phyloP scores from a whole-genome alignment of 2,888 invertebrate genomes.

The Coenonympha arcania region DNA sequence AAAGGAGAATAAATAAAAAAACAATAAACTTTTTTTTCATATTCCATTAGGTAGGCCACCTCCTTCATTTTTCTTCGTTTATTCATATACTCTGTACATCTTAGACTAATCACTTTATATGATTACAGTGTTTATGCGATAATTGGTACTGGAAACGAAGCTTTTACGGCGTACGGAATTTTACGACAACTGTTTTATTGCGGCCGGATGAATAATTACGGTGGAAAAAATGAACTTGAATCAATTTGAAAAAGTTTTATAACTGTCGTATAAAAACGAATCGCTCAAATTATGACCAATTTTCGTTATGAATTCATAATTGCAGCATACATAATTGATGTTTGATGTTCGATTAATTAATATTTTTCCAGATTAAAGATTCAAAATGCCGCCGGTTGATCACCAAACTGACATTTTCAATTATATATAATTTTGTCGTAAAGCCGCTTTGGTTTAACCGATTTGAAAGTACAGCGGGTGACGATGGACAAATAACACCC shows the following conservation, averaged over 20 bases:
- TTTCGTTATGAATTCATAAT: slow-evolving; percentile 23
- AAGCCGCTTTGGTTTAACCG: too few species aligned
- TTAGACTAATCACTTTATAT: slow-evolving; percentile 1
- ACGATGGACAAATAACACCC: too few species aligned
- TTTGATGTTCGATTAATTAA: slow-evolving; percentile 23
- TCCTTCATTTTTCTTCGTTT: too few species aligned
- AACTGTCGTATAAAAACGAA: slow-evolving; percentile 21
- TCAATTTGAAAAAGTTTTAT: slow-evolving; percentile 25
- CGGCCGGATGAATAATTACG: slow-evolving; percentile 14
- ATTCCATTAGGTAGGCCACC: too few species aligned
- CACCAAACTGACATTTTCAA: neutral
- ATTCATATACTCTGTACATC: neutral
- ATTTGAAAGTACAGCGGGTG: too few species aligned
- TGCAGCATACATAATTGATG: slow-evolving; percentile 27
- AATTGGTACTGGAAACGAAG: slow-evolving; percentile 9
- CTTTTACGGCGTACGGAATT: slow-evolving; percentile 33
- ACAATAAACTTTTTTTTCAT: neutral
- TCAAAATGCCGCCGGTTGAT: neutral
- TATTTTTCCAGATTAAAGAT: slow-evolving; percentile 9
- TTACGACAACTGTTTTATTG: slow-evolving; percentile 41
- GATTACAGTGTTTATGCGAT: slow-evolving; percentile 4
- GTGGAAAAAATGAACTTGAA: slow-evolving; percentile 19
- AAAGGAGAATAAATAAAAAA: neutral
- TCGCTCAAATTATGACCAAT: slow-evolving; percentile 22
- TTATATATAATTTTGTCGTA: too few species aligned